phyloP scores from a whole-genome alignment of 2,888 invertebrate genomes.

The Tiliacea aurago region DNA sequence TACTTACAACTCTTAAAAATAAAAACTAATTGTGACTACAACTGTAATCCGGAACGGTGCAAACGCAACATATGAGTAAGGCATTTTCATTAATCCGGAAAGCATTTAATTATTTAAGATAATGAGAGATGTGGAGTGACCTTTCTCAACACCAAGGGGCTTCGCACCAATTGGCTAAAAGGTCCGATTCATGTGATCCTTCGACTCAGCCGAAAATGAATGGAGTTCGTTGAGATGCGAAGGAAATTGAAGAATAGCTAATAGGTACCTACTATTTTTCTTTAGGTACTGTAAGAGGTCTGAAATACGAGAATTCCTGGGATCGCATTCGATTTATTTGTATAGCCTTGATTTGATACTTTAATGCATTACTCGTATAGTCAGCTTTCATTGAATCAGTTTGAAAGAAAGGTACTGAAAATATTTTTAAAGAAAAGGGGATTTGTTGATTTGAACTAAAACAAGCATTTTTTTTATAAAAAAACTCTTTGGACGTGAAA shows the following conservation, averaged over 20 bases:
- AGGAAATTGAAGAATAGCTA: constrained; percentile 24
- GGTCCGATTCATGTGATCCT: constrained; percentile 48
- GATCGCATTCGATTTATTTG: neutral
- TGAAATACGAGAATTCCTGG: neutral
- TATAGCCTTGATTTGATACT: neutral
- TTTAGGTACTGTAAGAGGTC: no score
- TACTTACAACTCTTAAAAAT: neutral
- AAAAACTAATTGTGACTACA: constrained; percentile 23
- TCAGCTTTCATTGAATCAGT: neutral
- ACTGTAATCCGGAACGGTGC: constrained; percentile 1
- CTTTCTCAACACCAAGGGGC: constrained; percentile 40
- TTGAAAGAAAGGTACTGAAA: neutral
- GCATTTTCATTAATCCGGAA: constrained; percentile 50
- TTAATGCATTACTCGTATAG: neutral
- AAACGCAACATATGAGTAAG: constrained; percentile 46
- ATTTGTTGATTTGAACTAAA: neutral
- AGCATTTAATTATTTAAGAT: constrained; percentile 63
- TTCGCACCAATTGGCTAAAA: constrained; percentile 63
- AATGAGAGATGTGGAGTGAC: constrained; percentile 53
- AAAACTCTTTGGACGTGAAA: no score
- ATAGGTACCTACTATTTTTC: constrained; percentile 7
- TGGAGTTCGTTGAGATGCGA: constrained; percentile 16
- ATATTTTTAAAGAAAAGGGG: neutral
- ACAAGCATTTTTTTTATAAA: neutral
- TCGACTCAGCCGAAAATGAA: constrained; percentile 43